These are phyloP conservation scores for Scolopax rusticola DNA, from an alignment of 2,797 vertebrate genomes.

Conservation along the genomic window DNA sequence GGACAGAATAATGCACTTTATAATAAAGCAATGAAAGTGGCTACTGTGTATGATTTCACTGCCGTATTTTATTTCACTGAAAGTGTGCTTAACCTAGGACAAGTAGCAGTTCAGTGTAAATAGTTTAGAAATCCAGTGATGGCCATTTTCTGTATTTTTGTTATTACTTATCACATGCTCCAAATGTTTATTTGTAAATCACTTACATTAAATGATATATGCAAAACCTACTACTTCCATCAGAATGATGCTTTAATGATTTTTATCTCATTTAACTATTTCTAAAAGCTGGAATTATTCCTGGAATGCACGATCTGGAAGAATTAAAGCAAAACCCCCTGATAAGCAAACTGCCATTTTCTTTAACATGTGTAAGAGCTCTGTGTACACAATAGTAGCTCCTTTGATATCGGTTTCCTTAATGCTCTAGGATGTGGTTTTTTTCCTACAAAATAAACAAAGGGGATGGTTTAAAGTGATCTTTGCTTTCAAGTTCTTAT, in stretches of 20 bases:
- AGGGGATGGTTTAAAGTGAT: not conserved
- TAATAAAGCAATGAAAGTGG: not conserved
- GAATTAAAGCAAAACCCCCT: not conserved
- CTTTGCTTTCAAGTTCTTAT: not conserved
- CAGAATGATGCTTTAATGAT: not conserved
- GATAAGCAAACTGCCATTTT: not conserved
- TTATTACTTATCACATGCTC: not conserved
- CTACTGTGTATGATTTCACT: not conserved
- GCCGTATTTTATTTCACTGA: not conserved
- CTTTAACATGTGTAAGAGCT: accelerated
- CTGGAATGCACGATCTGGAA: not conserved
- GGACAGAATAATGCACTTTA: not conserved
- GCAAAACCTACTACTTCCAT: not conserved
- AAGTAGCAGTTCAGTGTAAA: not conserved
- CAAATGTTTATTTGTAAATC: not conserved
- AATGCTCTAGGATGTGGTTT: not conserved
- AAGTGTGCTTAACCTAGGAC: not conserved
- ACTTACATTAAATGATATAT: not conserved
- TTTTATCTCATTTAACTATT: not conserved
- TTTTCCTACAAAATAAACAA: not conserved
- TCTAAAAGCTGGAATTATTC: not conserved
- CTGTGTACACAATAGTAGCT: not conserved
- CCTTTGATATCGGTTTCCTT: not conserved
- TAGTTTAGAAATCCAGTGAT: not conserved
- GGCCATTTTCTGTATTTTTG: not conserved